phyloP scores from a whole-genome alignment of 2,113 vertebrate genomes.

The Myotis davidii region DNA sequence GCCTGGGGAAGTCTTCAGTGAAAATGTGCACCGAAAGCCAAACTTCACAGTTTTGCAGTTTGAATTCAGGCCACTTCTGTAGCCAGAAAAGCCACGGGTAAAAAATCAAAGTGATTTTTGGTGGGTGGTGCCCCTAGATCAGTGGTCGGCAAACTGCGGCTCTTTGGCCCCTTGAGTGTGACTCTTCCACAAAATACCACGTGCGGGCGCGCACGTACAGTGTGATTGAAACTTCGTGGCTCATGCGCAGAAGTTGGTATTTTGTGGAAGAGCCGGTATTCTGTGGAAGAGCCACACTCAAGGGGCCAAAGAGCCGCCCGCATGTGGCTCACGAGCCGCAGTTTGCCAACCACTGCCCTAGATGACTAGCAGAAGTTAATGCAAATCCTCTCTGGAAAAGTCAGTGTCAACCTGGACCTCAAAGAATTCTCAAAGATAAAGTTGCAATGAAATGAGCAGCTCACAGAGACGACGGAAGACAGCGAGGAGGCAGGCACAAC shows the following conservation, averaged over 20 bases:
- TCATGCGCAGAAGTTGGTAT: too few species aligned
- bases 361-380: background rate
- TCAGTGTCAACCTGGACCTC: background rate
- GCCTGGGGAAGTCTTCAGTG: background rate
- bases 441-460: background rate
- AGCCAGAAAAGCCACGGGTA: background rate
- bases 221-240: too few species aligned
- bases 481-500: background rate
- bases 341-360: background rate
- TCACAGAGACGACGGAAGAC: background rate
- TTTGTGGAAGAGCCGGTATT: too few species aligned
- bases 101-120: constrained; percentile 28
- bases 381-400: constrained; percentile 27
- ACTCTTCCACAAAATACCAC: too few species aligned
- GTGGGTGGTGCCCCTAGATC: background rate
- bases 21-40: background rate
- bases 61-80: background rate
- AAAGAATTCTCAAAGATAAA: background rate
- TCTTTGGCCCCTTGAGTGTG: too few species aligned
- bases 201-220: too few species aligned
- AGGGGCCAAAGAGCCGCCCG: too few species aligned
- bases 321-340: too few species aligned
- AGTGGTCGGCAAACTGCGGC: too few species aligned
- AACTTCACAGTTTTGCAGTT: background rate
- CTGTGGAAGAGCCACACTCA: too few species aligned